Evolutionary conservation across 2,888 invertebrate genomes (phyloP).

Genomic region (Thysanoteuthis rhombus): DNA sequence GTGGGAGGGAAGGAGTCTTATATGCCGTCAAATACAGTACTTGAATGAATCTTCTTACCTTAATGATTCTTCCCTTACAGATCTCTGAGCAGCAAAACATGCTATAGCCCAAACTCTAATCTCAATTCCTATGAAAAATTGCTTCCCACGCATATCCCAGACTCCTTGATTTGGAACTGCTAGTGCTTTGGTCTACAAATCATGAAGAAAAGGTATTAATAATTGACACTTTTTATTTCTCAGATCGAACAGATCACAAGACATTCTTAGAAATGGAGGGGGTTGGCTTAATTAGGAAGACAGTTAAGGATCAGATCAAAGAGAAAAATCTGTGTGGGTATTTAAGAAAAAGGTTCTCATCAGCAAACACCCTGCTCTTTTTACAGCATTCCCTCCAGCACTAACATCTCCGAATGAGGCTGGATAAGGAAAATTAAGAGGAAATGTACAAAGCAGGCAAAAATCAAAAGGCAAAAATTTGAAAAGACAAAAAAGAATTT

Average conservation of each 20-base stretch:
- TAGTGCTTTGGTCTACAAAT: conserved; percentile 80
- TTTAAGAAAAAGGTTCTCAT: background rate
- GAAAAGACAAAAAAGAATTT: background rate
- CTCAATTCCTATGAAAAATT: conserved; percentile 99
- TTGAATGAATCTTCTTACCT: conserved; percentile 69
- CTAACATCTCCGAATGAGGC: background rate
- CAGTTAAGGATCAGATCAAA: background rate
- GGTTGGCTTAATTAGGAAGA: background rate
- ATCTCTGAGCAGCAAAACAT: conserved; percentile 98
- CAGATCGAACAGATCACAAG: background rate
- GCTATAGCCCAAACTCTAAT: conserved; percentile 99
- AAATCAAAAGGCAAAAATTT: too few relatives aligned
- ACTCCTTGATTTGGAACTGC: conserved; percentile 99
- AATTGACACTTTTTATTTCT: background rate
- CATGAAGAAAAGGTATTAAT: background rate
- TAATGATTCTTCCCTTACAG: conserved; percentile 95
- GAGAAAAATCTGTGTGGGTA: background rate
- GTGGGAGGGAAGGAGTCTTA: too few relatives aligned
- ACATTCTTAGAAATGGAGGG: background rate
- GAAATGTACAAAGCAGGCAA: background rate
- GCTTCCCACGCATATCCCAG: conserved; percentile 99
- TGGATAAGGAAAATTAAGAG: background rate
- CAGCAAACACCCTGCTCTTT: background rate
- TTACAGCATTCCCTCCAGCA: background rate
- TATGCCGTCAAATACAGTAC: too few relatives aligned